Evolutionary conservation across 2,113 vertebrate species (phyloP), one percentile per base, ranked within the genome.

Genomic region (Columba janthina): DNA sequence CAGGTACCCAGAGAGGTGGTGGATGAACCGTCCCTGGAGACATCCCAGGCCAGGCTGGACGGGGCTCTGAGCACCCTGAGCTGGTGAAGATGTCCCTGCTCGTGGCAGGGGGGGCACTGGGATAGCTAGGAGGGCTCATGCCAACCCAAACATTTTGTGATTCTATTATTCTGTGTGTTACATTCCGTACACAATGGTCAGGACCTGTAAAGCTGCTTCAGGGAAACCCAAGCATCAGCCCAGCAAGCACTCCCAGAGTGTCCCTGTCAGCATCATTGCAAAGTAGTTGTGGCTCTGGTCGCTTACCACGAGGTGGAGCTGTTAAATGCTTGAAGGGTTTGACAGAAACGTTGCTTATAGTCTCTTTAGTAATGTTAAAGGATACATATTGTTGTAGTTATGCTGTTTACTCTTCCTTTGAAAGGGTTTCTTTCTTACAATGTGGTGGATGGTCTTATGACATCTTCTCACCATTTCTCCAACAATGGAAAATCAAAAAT

Each of bases 271-370:
- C 6, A 1, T 36, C 9, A 11, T 9, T 84, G 64, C 21, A 31
- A 62, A 48, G 11, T 21, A 20, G 10, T 26, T 0, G 0, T 50
- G 28, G 25, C 31, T 32, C 21, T 32, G 51, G 14, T 25, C 25
- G 28, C 9, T 44, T 72, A 38, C 58, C 58, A 34, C 2, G 0
- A 74, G 25, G 21, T 82, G 74, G 66, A 50, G 82, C 81, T 94
- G 51, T 77, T 80, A 74, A 73, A 32, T 58, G 5, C 20, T 36
- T 51, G 10, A 17, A 12, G 28, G 14, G 11, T 54, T 89, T 26
- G 51, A 9, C 20, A 38, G 38, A 21, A 40, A 24, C 9, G 1
- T 19, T 70, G n/a, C 21, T 31, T 64, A 1, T 32, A 22, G 10
- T 32, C 11, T 57, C 9, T 58, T 0, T 29, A 25, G 7, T 32